phyloP scores from a whole-genome alignment of 2,888 invertebrate species.

The Sesamia inferens region DNA sequence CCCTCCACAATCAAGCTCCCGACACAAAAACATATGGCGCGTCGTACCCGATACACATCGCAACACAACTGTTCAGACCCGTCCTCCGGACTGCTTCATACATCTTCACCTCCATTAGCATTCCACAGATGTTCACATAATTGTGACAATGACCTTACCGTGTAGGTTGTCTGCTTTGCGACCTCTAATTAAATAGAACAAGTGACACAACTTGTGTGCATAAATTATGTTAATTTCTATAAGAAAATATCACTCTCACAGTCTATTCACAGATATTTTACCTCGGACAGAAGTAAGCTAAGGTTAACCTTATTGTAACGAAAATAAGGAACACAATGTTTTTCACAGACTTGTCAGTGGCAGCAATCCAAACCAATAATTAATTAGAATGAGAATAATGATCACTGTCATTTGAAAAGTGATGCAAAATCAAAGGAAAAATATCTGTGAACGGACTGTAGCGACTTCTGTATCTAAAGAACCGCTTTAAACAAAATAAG shows the following conservation, averaged over 20 bases:
- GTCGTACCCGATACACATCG: too few relatives aligned
- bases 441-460: background rate
- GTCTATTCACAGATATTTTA: background rate
- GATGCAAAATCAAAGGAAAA: background rate
- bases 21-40: too few relatives aligned
- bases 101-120: background rate
- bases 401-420: background rate
- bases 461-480: background rate
- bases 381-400: background rate
- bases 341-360: background rate
- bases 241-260: background rate
- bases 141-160: constrained; percentile 29
- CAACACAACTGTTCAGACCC: too few relatives aligned
- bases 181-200: constrained; percentile 39
- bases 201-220: constrained; percentile 14
- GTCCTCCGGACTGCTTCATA: too few relatives aligned
- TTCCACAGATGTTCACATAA: constrained; percentile 32
- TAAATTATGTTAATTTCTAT: constrained; percentile 28
- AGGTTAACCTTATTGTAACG: background rate
- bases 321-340: background rate
- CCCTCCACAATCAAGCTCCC: too few relatives aligned
- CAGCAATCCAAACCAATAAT: background rate
- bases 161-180: constrained; percentile 8
- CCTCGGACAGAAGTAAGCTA: background rate
- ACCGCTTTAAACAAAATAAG: background rate